Conservation (phyloP, 2,113 vertebrate genomes). For the Daubentonia madagascariensis region DNA sequence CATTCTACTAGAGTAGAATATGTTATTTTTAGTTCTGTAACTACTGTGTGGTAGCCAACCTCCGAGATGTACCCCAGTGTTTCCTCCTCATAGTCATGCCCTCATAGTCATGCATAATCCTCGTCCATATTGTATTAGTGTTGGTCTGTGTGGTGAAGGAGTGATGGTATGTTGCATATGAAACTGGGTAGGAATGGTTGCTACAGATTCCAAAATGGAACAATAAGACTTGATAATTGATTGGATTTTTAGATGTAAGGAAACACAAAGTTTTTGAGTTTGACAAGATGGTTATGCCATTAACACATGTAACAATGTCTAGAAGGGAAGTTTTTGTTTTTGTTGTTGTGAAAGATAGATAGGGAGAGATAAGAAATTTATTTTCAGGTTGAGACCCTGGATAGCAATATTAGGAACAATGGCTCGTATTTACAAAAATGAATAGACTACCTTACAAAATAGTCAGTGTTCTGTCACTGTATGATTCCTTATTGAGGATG, state of each 20-base stretch:
- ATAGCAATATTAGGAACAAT: background rate
- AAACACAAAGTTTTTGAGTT: background rate
- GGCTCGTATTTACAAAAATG: background rate
- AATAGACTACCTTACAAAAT: background rate
- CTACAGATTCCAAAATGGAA: background rate
- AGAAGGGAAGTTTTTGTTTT: background rate
- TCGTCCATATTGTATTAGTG: background rate
- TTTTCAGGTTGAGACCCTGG: background rate
- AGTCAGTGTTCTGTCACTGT: background rate
- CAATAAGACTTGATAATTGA: background rate
- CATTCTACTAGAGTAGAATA: background rate
- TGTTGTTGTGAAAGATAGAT: background rate
- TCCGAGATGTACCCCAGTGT: background rate
- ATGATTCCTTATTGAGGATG: background rate
- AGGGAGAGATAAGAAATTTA: background rate
- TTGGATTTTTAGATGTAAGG: background rate
- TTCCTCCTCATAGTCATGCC: background rate
- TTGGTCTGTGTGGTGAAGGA: background rate
- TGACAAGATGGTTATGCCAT: background rate
- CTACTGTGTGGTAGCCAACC: background rate
- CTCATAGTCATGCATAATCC: background rate
- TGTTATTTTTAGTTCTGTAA: background rate
- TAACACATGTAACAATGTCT: background rate
- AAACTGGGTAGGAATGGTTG: background rate
- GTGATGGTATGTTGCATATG: background rate